Base-by-base conservation (phyloP, 2,888 invertebrate genomes). In the Graphium colonna region DNA sequence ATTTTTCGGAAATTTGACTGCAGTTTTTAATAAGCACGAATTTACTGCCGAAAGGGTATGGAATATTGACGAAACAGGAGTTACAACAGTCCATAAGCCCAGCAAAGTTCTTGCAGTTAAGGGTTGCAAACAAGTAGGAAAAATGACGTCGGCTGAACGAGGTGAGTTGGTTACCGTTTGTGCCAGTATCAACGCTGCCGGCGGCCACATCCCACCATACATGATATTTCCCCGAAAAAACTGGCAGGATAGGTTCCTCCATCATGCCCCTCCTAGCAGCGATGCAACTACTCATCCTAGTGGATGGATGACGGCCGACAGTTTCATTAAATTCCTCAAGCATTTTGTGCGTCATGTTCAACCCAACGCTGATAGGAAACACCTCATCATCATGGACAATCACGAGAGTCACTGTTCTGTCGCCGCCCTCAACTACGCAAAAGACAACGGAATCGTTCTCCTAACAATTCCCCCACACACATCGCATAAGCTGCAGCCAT, bases 381-480 rank as follows among this genome's bases (percentile, higher is more conserved):
- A 47, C 47, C 53, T 46, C 50, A 51, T 51, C 46, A 51, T 55
- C 44, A 44, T 52, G 45, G 56, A 56, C 52, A 56, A 56, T 46
- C 52, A 56, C 45, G 56, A 56, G 46, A 55, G 36, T 36, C 36
- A 55, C 39, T 43, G 46, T 50, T 41, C 50, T 33, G 50, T 52
- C 21, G 42, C 18, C 21, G 60, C 59, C 18, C 49, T 60, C 36
- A 56, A 62, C 56, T 62, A 61, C 41, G 55, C 51, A 46, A 56
- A 59, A 44, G 57, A 60, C 51, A 60, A 60, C 47, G 60, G 60
- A 28, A 63, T 65, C 51, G 55, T 62, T 55, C 54, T 51, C 43
- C 36, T 65, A 41, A 56, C 47, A 45, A 33, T 64, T 15, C 61
- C 31, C 36, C 52, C 47, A 47, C 33, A 10, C 33, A 33, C 33